Evolutionary conservation across 2,113 vertebrate species (phyloP).

Genomic region (Sus scrofa): DNA sequence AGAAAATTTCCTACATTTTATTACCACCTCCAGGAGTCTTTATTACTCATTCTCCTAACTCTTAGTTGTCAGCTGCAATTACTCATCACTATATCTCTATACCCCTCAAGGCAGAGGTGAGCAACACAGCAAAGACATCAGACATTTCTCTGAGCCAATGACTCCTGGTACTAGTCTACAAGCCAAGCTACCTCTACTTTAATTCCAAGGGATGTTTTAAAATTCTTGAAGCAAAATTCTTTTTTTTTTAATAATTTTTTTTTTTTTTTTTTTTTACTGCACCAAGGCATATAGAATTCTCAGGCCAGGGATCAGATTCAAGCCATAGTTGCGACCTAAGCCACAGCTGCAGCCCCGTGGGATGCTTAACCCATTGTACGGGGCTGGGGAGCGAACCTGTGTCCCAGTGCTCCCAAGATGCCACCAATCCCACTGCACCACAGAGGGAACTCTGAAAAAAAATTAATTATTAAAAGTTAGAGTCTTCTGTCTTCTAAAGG

Average conservation of each 20-base stretch:
- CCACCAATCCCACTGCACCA: too few relatives aligned
- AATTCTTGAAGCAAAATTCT: constrained; percentile 3
- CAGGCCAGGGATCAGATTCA: too few relatives aligned
- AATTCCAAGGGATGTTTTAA: not conserved
- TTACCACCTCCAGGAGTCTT: constrained; percentile 14
- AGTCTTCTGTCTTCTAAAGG: not conserved
- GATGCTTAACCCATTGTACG: too few relatives aligned
- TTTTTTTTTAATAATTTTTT: too few relatives aligned
- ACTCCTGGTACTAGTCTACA: not conserved
- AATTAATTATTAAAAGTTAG: not conserved
- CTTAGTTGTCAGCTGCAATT: not conserved
- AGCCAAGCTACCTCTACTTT: not conserved
- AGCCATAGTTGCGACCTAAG: too few relatives aligned
- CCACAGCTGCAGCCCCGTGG: too few relatives aligned
- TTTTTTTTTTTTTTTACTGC: too few relatives aligned
- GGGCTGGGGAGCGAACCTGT: too few relatives aligned
- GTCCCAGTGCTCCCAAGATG: too few relatives aligned
- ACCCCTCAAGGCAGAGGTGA: not conserved
- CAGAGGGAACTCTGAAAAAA: too few relatives aligned
- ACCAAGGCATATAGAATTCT: too few relatives aligned
- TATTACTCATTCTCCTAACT: not conserved
- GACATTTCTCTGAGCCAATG: not conserved
- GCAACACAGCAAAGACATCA: not conserved
- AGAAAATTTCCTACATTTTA: constrained; percentile 39
- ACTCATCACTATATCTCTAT: not conserved